Base-by-base conservation (phyloP, 1,140 invertebrate genomes). In the Vollenhovia emeryi region DNA sequence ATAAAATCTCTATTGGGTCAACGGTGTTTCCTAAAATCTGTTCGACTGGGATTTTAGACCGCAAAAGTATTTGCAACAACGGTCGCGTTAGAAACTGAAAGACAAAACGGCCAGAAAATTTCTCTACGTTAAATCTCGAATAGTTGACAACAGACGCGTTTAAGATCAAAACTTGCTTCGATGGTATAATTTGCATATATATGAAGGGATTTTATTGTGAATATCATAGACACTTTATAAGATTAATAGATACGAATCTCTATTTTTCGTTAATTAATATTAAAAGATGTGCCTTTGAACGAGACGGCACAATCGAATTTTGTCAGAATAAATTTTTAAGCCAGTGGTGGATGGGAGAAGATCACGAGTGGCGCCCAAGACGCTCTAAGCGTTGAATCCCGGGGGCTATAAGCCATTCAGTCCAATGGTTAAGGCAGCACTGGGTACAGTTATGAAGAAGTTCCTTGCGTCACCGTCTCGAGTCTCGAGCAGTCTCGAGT, bases 381-480 rank as follows among this genome's bases (percentile, higher is more conserved):
- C 33, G 3, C 27, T 59, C 36, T 73, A 73, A 82, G 27, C 66
- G 36, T 50, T 30, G 40, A 71, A 73, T 82, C 78, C 78, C 78
- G 36, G 36, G n/a, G 24, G 78, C 78, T 82, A 82, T 82, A 57
- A 82, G 36, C 64, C 66, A 73, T 59, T 82, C 66, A 45, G 50
- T 45, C 27, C 50, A 57, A 55, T 45, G 78, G 66, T 45, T 73
- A 82, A 73, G 27, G 52, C 36, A 45, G 75, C 13, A 36, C 30
- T 45, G 75, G 30, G 43, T 66, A 68, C 9, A 82, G 50, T 82
- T 82, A 57, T 57, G 78, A 82, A 82, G 66, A 82, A 73, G 66
- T 82, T 82, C 27, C 8, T n/a, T n/a, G 48, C 36, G 36, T 40
- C 48, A 43, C 64, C 21, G 24, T 43, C 55, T 6, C 40, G 21